Evolutionary conservation across 2,113 vertebrate genomes (phyloP), one percentile per base, ranked within the genome.

Genomic region (Oryzias melastigma): DNA sequence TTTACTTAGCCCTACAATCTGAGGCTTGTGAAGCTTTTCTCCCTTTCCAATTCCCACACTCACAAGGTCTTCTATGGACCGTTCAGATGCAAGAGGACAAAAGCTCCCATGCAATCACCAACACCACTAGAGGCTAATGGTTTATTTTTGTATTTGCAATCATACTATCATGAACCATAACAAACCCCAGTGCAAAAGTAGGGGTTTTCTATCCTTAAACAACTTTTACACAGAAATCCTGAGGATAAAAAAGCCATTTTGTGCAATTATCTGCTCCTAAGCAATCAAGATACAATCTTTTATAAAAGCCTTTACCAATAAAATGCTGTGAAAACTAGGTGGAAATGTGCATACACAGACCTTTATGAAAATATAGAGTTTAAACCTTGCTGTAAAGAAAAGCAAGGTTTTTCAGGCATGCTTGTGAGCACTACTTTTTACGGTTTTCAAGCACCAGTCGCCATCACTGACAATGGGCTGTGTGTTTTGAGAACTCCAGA

Each of bases 21-120:
- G 69, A 68, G 77, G 63, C 70, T 58, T 74, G 61, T 59, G 68
- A 85, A 71, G 24, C 65, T 78, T 75, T 85, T 76, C 72, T 88
- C 76, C 75, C 80, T 80, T 80, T 65, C 65, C 79, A 64, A 80
- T 84, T 66, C 86, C 80, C 84, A 85, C 76, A 47, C 67, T 70
- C 79, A 55, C 85, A 86, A 85, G 79, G 80, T 66, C 72, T 58
- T 55, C 82, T 89, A 87, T 89, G 87, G 87, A 80, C 86, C 40
- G 46, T 52, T 2, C 14, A 5, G 44, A 73, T 14, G 72, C 73
- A 75, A 82, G 80, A 78, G 61, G 52, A 65, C 69, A 69, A 83
- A 68, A 72, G 60, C 68, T 84, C 85, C 81, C 87, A 88, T 81
- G 80, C 77, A 83, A 59, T 18, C 73, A 75, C 62, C 56, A 16